These are phyloP conservation scores for Eretmochelys imbricata DNA, from an alignment of 2,113 vertebrate species.

Conservation along the genomic window DNA sequence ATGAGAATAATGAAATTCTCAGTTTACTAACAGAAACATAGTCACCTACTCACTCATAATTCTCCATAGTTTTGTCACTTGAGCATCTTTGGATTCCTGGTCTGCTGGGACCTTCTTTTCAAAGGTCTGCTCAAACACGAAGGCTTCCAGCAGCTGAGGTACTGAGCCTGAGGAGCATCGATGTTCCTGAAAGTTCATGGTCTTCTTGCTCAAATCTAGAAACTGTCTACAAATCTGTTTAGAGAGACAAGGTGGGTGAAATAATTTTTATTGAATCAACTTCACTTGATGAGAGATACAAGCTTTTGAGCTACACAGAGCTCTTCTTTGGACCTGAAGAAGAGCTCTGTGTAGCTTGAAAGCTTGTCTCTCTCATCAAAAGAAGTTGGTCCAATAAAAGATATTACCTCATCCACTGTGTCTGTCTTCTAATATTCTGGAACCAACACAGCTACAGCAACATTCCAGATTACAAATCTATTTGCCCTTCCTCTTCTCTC, in stretches of 20 bases:
- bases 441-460: too few species aligned
- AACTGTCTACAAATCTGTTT: background rate
- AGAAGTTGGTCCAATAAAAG: too few species aligned
- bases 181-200: background rate
- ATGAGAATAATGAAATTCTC: background rate
- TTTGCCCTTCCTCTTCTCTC: too few species aligned
- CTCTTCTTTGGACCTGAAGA: too few species aligned
- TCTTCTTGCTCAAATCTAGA: background rate
- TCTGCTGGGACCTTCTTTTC: background rate
- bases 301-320: too few species aligned
- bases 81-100: background rate
- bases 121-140: background rate
- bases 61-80: background rate
- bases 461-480: background rate
- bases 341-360: too few species aligned
- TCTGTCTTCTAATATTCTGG: too few species aligned
- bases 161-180: background rate
- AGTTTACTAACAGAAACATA: background rate
- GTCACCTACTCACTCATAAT: background rate
- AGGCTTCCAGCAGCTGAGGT: background rate
- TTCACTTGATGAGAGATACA: too few species aligned
- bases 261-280: too few species aligned
- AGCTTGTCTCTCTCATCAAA: too few species aligned
- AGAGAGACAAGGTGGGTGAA: too few species aligned
- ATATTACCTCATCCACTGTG: too few species aligned